Base-by-base conservation (phyloP, 2,797 vertebrate genomes). In the Bradypus variegatus region DNA sequence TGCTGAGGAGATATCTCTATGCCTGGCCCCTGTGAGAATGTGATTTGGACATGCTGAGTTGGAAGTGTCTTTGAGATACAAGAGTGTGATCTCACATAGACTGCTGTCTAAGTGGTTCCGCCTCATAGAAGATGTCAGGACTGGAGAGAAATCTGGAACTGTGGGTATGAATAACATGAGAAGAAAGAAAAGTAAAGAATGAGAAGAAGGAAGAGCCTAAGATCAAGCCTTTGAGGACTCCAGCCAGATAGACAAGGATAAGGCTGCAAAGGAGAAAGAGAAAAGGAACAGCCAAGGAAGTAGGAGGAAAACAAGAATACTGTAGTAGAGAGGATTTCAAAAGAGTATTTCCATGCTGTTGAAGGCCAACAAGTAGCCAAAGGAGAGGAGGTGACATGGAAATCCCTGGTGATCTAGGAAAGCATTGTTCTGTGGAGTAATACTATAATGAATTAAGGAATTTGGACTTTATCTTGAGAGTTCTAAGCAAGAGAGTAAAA, bases 41-140 rank as follows among this genome's bases (percentile, higher is more conserved):
- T 18, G 15, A 25, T 0, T 1, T 33, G 36, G 33, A 45, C 14
- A n/a, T 5, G 1, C 13, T 7, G 10, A 79, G 29, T 36, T 45
- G n/a, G 64, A 70, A 33, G 2, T 45, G 21, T 19, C 29, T 41
- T 45, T 58, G 41, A 62, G 36, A 50, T 45, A 21, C 2, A 0
- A 0, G 48, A 19, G 5, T 73, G 41, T 14, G 18, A 53, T 62
- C 55, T 25, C 3, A 5, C 50, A 29, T 3, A n/a, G 15, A 31
- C 53, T 12, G 8, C 21, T 81, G 79, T 33, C 33, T 82, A 19
- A 15, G 69, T 38, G 78, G 12, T 64, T 82, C 53, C 73, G 88
- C 45, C 41, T 82, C 78, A 73, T 29, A 29, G 53, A 53, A 31
- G 41, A 82, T 3, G 8, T 82, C 41, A 8, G 13, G 25, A 50